Conservation (phyloP, 2,113 vertebrate species). For the Corvus moneduloides region DNA sequence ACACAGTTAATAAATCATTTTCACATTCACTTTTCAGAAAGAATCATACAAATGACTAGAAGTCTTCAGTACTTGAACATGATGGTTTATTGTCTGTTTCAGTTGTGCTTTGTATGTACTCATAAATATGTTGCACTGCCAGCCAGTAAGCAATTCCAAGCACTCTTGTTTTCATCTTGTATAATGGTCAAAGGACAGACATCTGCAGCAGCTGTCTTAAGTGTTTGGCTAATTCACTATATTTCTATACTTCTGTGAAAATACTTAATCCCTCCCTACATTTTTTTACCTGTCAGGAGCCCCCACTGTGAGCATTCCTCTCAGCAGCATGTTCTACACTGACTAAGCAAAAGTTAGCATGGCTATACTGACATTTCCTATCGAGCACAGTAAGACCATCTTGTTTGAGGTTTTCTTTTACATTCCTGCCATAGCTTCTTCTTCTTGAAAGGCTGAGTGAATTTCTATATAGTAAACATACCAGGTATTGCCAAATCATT, state of each 20-base stretch:
- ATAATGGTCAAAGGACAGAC: not conserved
- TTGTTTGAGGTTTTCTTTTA: not conserved
- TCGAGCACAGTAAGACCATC: not conserved
- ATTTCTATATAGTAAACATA: not conserved
- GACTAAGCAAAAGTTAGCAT: not conserved
- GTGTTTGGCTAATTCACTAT: not conserved
- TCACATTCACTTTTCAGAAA: not conserved
- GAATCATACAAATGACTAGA: not conserved
- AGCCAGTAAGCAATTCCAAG: not conserved
- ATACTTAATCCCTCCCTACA: not conserved
- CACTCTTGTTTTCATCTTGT: not conserved
- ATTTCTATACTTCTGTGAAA: not conserved
- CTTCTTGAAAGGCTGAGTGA: not conserved
- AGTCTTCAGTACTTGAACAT: not conserved
- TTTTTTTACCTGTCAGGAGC: not conserved
- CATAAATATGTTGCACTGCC: rapidly evolving
- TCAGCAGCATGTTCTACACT: not conserved
- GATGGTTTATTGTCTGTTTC: not conserved
- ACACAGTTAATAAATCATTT: not conserved
- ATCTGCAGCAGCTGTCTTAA: not conserved
- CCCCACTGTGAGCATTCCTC: not conserved
- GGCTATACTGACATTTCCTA: not conserved
- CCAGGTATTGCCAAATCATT: not conserved
- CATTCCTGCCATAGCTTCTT: not conserved
- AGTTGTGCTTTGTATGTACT: not conserved